These are phyloP conservation scores for Takifugu flavidus DNA, from an alignment of 2,113 vertebrate species.

Conservation along the genomic window DNA sequence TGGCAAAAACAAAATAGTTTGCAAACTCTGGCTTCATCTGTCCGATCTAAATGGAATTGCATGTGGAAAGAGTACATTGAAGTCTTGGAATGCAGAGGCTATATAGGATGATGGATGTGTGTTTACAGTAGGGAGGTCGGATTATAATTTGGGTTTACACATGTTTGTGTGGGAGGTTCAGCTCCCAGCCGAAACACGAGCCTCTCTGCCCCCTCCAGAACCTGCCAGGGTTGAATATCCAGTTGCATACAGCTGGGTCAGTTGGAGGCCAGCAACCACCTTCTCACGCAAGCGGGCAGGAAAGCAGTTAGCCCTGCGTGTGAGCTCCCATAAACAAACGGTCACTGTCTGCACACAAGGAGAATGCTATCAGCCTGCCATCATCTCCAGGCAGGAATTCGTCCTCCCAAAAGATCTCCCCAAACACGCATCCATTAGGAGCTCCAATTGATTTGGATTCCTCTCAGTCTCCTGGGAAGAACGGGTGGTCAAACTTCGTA, in stretches of 20 bases:
- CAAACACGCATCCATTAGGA: constrained; percentile 37
- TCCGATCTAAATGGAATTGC: background rate
- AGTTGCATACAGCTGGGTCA: constrained; percentile 53
- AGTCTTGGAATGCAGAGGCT: constrained; percentile 40
- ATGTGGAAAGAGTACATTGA: constrained; percentile 13
- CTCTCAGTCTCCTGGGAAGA: constrained; percentile 9
- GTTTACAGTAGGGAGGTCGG: constrained; percentile 23
- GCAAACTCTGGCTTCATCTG: background rate
- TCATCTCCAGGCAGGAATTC: constrained; percentile 52
- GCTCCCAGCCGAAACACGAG: constrained; percentile 47
- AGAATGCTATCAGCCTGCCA: constrained; percentile 52
- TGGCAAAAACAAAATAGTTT: background rate
- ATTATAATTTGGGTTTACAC: constrained; percentile 16
- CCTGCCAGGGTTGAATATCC: constrained; percentile 41
- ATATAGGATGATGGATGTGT: constrained; percentile 21
- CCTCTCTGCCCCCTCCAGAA: constrained; percentile 49
- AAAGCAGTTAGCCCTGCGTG: constrained; percentile 47
- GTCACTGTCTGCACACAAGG: constrained; percentile 49
- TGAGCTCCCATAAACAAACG: constrained; percentile 60
- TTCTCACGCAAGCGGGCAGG: constrained; percentile 61
- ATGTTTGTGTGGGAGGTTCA: constrained; percentile 38
- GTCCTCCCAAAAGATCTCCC: constrained; percentile 47
- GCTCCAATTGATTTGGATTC: constrained; percentile 24
- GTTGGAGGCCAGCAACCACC: constrained; percentile 19
- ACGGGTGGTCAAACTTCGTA: constrained; percentile 14